Evolutionary conservation across 1,140 invertebrate species (phyloP), one percentile per base, ranked within the genome.

Genomic region (Steinernema feltiae): DNA sequence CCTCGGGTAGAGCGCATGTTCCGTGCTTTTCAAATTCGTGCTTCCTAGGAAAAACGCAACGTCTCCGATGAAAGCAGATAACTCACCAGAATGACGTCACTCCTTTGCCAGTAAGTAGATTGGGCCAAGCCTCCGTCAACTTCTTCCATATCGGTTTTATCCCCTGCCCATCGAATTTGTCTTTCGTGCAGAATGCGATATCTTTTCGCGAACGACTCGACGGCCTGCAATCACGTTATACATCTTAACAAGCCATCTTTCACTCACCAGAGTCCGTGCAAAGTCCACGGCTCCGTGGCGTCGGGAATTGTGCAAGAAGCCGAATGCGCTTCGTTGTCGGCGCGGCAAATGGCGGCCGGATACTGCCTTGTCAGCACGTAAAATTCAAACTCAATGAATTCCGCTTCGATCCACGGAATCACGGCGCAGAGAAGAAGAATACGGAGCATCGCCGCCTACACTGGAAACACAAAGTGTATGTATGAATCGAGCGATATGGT

Each of bases 11-110:
- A 21, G 53, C 53, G 24, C 53, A 63, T n/a, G 53, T 63, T 15
- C 53, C 53, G 53, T 63, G 53, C 53, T 63, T 63, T 27, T 63
- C 53, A 27, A 63, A 63, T 27, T 63, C 53, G 53, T 63, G 53
- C 24, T 63, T 63, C 53, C 53, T 63, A 27, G 41, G n/a, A 46
- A 12, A n/a, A 27, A n/a, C 24, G 53, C 7, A 27, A 12, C 3
- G 24, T 63, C 3, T 63, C 53, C 7, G 15, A 7, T 27, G 7
- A 63, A 17, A 17, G 24, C 2, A 27, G 12, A 3, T 21, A 27
- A 41, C 35, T 41, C 53, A 63, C 53, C 53, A 63, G 24, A 63
- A 63, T 3, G 53, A 63, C 2, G 53, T 63, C 15, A 63, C 53
- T 12, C 24, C 53, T 27, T 63, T 63, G 15, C 53, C 53, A 27